Evolutionary conservation across 2,797 vertebrate species (phyloP).

Genomic region (Carapus acus): DNA sequence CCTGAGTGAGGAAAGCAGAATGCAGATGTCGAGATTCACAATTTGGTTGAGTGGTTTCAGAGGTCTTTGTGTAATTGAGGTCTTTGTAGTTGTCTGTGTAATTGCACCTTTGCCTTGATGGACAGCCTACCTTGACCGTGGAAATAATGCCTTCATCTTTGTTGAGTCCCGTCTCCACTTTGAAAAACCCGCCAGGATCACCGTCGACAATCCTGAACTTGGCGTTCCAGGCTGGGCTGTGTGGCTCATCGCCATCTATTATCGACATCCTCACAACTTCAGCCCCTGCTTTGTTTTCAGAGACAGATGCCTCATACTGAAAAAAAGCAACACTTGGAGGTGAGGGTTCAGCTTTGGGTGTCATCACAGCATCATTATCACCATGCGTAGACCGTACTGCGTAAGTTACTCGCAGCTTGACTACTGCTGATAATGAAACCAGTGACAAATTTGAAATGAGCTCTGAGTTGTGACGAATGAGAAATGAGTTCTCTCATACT

Average conservation of each 20-base stretch:
- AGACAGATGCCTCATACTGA: slow-evolving; percentile 68
- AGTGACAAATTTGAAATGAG: too few relatives aligned
- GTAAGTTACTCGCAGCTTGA: too few relatives aligned
- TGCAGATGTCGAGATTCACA: too few relatives aligned
- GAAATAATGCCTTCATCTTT: slow-evolving; percentile 80
- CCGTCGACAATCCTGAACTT: slow-evolving; percentile 75
- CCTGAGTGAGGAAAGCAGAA: slow-evolving; percentile 53
- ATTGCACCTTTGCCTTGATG: too few relatives aligned
- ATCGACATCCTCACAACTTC: slow-evolving; percentile 65
- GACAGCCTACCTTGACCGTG: slow-evolving; percentile 77
- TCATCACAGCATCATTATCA: too few relatives aligned
- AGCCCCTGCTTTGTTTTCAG: slow-evolving; percentile 69
- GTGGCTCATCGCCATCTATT: slow-evolving; percentile 72
- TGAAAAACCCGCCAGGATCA: slow-evolving; percentile 65
- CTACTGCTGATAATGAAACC: too few relatives aligned
- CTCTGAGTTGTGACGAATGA: neutral
- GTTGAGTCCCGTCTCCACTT: slow-evolving; percentile 63
- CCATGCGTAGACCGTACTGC: too few relatives aligned
- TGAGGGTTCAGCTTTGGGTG: neutral
- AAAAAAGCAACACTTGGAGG: too few relatives aligned
- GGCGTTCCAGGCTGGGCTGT: slow-evolving; percentile 75
- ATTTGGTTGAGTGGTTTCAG: too few relatives aligned
- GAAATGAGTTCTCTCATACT: slow-evolving; percentile 18
- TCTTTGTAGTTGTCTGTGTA: too few relatives aligned
- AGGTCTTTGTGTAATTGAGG: too few relatives aligned